Percentiles rank a stretch among this genome's conserved stretches.
phyloP scores from a whole-genome alignment of 2,888 invertebrate genomes.

The Scaptomyza tumidula region DNA sequence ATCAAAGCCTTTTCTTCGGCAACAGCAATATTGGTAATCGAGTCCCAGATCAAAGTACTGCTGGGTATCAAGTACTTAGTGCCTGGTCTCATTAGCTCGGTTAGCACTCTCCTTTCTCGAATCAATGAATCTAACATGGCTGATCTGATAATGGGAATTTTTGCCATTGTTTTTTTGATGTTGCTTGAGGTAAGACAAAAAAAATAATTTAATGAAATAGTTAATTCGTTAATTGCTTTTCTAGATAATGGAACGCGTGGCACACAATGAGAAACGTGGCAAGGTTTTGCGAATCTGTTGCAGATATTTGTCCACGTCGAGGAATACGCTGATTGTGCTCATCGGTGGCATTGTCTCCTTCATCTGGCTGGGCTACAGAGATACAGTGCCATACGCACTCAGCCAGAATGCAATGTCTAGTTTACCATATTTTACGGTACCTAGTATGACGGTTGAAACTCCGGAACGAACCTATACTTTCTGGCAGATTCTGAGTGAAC shows the following conservation, averaged over 20 bases:
- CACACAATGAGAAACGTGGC: conserved; percentile 75
- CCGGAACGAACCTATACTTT: conserved; percentile 87
- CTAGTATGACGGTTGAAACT: conserved; percentile 87
- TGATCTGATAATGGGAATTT: conserved; percentile 89
- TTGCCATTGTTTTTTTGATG: conserved; percentile 89
- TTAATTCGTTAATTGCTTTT: no score
- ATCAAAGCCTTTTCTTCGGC: conserved; percentile 95
- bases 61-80: conserved; percentile 90
- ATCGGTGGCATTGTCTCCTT: conserved; percentile 87
- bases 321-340: conserved; percentile 91
- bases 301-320: conserved; percentile 90
- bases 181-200: conserved; percentile 87
- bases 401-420: conserved; percentile 87
- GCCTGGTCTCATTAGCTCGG: conserved; percentile 88
- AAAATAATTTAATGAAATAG: background rate
- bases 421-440: conserved; percentile 88
- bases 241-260: conserved; percentile 88
- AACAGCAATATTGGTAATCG: conserved; percentile 91
- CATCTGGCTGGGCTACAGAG: conserved; percentile 84
- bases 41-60: conserved; percentile 91
- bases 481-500: conserved; percentile 88
- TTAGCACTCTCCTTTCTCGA: conserved; percentile 86
- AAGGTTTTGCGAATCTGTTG: conserved; percentile 85
- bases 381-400: conserved; percentile 87
- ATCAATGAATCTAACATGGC: conserved; percentile 86